Percentiles rank a stretch among this genome's conserved stretches.
Conservation (phyloP, 2,113 vertebrate species). For the Hemichromis elongatus region DNA sequence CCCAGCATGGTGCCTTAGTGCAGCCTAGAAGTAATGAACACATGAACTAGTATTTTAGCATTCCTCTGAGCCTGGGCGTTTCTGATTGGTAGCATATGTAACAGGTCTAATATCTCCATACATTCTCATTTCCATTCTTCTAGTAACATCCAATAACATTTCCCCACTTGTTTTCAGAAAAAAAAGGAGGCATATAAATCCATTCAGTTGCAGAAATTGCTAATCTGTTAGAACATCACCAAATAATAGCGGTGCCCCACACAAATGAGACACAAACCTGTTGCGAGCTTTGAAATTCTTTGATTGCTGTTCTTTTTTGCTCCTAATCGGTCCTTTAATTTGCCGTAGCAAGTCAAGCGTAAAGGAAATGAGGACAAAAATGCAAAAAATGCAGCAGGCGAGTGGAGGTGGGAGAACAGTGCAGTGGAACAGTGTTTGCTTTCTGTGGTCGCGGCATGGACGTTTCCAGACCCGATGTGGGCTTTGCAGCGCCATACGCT, state of each 20-base stretch:
- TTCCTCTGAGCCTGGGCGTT: background rate
- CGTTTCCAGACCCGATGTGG: background rate
- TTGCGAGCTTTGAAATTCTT: slow-evolving; percentile 20
- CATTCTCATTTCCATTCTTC: background rate
- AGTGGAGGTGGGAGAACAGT: slow-evolving; percentile 23
- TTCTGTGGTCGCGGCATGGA: slow-evolving; percentile 4
- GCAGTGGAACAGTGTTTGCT: slow-evolving; percentile 20
- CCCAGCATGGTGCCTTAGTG: background rate
- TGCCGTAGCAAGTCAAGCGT: slow-evolving; percentile 38
- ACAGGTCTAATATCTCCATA: background rate
- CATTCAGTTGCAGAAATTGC: background rate
- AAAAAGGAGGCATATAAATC: background rate
- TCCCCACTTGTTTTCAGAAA: background rate
- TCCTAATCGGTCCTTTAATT: slow-evolving; percentile 51
- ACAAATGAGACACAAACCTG: slow-evolving; percentile 41
- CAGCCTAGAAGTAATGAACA: background rate
- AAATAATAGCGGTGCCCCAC: slow-evolving; percentile 9
- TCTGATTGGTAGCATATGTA: background rate
- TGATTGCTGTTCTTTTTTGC: slow-evolving; percentile 7
- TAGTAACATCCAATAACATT: background rate
- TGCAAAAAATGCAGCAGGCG: slow-evolving; percentile 39
- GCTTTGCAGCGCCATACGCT: background rate
- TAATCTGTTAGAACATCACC: slow-evolving; percentile 2
- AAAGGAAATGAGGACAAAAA: slow-evolving; percentile 38
- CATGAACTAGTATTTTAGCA: background rate